A percentile compares a stretch with the other conserved stretches of the same genome.
phyloP scores from a whole-genome alignment of 2,888 invertebrate species.

The Biston stratarius region DNA sequence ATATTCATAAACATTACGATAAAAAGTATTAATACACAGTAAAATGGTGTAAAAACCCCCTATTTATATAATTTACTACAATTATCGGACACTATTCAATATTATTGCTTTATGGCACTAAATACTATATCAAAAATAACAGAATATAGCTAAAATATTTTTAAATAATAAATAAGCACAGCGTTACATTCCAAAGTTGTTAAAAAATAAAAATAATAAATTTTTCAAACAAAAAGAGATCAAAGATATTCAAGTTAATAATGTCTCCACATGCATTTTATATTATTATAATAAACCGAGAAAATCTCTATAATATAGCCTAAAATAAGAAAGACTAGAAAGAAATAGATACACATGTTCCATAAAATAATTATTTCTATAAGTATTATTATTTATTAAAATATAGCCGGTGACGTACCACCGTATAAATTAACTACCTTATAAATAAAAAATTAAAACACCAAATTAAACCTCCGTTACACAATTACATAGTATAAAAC shows the following conservation, averaged over 20 bases:
- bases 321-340: conserved; percentile 13
- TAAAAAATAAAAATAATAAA: conserved; percentile 9
- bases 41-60: conserved; percentile 1
- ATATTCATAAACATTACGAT: too few relatives aligned
- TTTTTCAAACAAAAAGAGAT: conserved; percentile 9
- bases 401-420: neutral
- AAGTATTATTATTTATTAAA: neutral
- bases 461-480: neutral
- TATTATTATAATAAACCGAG: neutral
- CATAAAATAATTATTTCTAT: neutral
- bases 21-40: too few relatives aligned
- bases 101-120: conserved; percentile 33
- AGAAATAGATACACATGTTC: neutral
- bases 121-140: conserved; percentile 27
- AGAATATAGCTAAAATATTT: conserved; percentile 7
- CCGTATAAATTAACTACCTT: neutral
- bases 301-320: neutral
- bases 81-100: conserved; percentile 10
- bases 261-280: conserved; percentile 17
- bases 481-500: too few relatives aligned
- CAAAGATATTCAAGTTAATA: conserved; percentile 3
- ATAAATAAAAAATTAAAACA: neutral
- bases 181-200: neutral
- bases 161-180: conserved; percentile 4
- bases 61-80: neutral